These are phyloP conservation scores for Sternarchorhynchus goeldii DNA, from an alignment of 2,797 vertebrate genomes.

Conservation along the genomic window DNA sequence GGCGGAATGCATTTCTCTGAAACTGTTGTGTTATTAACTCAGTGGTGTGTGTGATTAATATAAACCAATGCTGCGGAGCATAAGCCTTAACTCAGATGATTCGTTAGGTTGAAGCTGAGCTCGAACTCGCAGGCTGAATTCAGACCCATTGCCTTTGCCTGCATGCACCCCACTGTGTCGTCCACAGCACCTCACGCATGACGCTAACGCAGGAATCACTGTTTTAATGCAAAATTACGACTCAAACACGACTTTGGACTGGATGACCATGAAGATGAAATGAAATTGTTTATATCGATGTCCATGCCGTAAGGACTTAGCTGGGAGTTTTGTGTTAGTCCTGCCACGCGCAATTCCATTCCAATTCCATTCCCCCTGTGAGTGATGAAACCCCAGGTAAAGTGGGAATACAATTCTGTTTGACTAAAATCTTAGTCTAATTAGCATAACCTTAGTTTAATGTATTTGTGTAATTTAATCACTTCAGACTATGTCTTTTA, in stretches of 20 bases:
- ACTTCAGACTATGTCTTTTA: neutral
- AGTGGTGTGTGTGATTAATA: neutral
- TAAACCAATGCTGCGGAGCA: conserved; percentile 35
- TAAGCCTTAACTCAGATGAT: conserved; percentile 42
- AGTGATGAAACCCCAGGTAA: conserved; percentile 58
- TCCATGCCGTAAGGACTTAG: neutral
- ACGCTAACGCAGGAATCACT: neutral
- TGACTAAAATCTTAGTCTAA: neutral
- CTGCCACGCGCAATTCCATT: neutral
- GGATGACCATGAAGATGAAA: neutral
- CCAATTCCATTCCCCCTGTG: neutral
- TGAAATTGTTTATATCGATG: neutral
- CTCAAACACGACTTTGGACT: neutral
- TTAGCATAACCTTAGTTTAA: neutral
- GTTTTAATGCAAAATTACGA: neutral
- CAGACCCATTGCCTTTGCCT: neutral
- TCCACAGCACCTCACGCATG: too few species aligned
- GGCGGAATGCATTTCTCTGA: too few species aligned
- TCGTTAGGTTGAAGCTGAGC: neutral
- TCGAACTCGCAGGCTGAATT: neutral
- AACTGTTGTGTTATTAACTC: too few species aligned
- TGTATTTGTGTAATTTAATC: neutral
- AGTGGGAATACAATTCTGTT: neutral
- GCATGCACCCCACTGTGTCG: neutral
- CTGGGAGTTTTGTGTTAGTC: neutral